Evolutionary conservation across 2,113 vertebrate genomes (phyloP).

Genomic region (Eubucco bourcierii): DNA sequence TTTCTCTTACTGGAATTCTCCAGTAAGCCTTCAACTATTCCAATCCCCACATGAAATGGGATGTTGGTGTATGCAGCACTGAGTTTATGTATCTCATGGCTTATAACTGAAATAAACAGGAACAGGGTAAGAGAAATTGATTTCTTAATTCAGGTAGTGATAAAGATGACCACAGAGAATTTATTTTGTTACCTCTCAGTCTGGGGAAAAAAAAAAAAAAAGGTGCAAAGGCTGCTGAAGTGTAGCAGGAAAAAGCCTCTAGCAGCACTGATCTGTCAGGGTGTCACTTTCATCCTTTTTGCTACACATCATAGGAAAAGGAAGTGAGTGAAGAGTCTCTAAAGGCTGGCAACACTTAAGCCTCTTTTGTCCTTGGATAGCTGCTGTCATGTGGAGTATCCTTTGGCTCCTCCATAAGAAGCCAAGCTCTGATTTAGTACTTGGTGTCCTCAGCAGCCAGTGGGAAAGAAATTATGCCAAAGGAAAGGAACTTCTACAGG

Average conservation of each 20-base stretch:
- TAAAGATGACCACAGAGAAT: background rate
- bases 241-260: background rate
- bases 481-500: background rate
- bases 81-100: background rate
- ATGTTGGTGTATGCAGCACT: background rate
- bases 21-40: too few species aligned
- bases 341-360: accelerated
- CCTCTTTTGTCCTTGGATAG: background rate
- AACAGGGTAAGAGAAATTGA: background rate
- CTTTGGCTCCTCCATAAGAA: background rate
- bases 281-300: background rate
- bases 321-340: background rate
- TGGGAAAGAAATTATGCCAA: background rate
- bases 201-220: background rate
- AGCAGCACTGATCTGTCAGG: background rate
- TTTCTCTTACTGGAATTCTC: too few species aligned
- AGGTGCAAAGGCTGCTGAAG: background rate
- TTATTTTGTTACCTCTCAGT: background rate
- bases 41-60: too few species aligned
- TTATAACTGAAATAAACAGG: background rate
- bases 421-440: background rate
- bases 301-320: background rate
- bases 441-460: background rate
- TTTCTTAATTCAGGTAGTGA: background rate
- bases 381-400: background rate